Conservation (phyloP, 2,113 vertebrate species). For the Nothoprocta pentlandii region DNA sequence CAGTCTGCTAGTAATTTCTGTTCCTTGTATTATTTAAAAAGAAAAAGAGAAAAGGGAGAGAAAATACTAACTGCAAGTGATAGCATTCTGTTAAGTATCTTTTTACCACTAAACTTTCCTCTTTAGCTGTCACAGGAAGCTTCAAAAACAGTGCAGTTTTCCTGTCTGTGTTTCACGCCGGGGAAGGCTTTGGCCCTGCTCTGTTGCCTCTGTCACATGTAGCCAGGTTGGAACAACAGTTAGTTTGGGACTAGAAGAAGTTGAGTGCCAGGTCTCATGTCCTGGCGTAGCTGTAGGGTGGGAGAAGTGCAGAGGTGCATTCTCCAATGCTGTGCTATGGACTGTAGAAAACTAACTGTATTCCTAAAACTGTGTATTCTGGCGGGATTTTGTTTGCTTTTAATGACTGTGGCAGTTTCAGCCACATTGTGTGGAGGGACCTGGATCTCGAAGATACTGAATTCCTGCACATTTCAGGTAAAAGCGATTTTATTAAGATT, state of each 20-base stretch:
- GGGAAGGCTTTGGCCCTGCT: background rate
- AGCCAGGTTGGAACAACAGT: background rate
- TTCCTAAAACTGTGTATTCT: background rate
- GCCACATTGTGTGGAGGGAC: background rate
- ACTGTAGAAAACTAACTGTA: background rate
- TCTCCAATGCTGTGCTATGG: background rate
- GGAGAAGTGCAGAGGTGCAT: background rate
- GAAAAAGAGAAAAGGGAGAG: background rate
- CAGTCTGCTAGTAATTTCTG: background rate
- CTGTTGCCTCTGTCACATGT: background rate
- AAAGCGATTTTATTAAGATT: background rate
- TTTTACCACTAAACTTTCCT: background rate
- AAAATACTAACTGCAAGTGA: background rate
- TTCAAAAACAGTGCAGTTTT: background rate
- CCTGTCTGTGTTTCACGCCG: background rate
- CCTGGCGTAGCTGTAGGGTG: background rate
- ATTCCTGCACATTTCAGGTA: background rate
- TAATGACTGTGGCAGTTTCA: background rate
- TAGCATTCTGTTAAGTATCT: background rate
- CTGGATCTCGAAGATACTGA: background rate
- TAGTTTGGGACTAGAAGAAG: background rate
- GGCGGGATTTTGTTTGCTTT: background rate
- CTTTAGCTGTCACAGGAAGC: background rate
- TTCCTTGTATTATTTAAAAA: background rate
- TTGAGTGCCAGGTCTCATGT: background rate